Evolutionary conservation across 1,140 invertebrate genomes (phyloP).

Genomic region (Hyles vespertilio): DNA sequence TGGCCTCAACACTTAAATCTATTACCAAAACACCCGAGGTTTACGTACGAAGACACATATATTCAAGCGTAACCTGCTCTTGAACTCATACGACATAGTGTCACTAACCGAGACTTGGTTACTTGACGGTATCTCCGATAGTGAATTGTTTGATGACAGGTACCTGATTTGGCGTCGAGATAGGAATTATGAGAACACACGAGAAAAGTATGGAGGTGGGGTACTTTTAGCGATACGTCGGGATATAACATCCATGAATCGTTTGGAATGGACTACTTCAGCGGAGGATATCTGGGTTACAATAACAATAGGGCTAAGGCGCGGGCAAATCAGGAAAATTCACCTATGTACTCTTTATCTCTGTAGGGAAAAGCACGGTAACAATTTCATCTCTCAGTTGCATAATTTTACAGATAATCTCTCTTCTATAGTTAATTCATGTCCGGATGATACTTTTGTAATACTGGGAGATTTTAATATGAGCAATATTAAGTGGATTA

Average conservation of each 20-base stretch:
- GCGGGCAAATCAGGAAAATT: slow-evolving; percentile 6
- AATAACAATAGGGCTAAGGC: slow-evolving; percentile 2
- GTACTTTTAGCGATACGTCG: slow-evolving; percentile 17
- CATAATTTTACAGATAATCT: slow-evolving; percentile 16
- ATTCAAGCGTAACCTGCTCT: too few relatives aligned
- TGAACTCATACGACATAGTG: background rate
- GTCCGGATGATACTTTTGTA: slow-evolving; percentile 17
- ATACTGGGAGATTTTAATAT: slow-evolving; percentile 6
- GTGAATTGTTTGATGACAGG: slow-evolving; percentile 14
- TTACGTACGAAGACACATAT: too few relatives aligned
- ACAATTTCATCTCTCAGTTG: slow-evolving; percentile 16
- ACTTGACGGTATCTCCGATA: slow-evolving; percentile 3
- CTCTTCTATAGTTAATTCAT: slow-evolving; percentile 12
- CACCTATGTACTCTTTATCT: slow-evolving; percentile 22
- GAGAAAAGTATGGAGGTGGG: slow-evolving; percentile 11
- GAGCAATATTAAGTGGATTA: slow-evolving; percentile 5
- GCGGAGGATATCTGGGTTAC: slow-evolving; percentile 27
- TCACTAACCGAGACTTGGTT: slow-evolving; percentile 13
- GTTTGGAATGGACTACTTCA: slow-evolving; percentile 19
- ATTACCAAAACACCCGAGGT: too few relatives aligned
- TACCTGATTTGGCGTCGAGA: slow-evolving; percentile 10
- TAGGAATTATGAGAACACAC: slow-evolving; percentile 9
- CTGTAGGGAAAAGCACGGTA: slow-evolving; percentile 16
- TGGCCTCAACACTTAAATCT: too few relatives aligned
- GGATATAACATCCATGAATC: slow-evolving; percentile 9